Evolutionary conservation across 2,888 invertebrate genomes (phyloP).

Genomic region (Nomada fucata): DNA sequence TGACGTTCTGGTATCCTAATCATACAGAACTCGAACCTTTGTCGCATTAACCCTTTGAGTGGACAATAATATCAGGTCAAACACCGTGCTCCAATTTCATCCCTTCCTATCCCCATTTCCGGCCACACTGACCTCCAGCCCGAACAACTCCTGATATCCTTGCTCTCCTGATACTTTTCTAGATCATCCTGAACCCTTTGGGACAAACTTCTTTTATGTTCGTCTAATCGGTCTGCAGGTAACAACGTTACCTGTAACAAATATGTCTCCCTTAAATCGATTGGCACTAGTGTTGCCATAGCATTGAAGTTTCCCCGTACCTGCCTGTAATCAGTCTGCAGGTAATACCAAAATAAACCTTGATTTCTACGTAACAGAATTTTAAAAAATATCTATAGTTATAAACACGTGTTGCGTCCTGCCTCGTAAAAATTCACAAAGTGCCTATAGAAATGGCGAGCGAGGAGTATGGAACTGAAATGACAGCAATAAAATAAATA

Average conservation of each 20-base stretch:
- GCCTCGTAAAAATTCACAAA: not conserved
- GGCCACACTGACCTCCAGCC: constrained; percentile 8
- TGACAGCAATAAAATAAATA: too few relatives aligned
- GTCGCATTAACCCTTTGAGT: constrained; percentile 73
- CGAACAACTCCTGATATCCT: constrained; percentile 47
- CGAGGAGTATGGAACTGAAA: too few relatives aligned
- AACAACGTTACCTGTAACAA: not conserved
- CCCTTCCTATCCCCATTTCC: constrained; percentile 32
- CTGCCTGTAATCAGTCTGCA: not conserved
- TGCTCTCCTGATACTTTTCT: constrained; percentile 75
- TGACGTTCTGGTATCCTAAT: constrained; percentile 39
- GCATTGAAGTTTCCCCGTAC: too few relatives aligned
- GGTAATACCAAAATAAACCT: not conserved
- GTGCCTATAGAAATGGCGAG: not conserved
- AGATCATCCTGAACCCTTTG: constrained; percentile 73
- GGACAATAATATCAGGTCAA: constrained; percentile 11
- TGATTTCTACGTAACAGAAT: not conserved
- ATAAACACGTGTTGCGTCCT: not conserved
- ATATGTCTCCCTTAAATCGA: not conserved
- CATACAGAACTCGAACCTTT: constrained; percentile 64
- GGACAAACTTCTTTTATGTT: constrained; percentile 65
- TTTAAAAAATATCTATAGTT: not conserved
- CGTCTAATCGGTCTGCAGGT: constrained; percentile 61
- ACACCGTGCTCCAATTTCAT: constrained; percentile 23
- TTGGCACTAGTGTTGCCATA: too few relatives aligned